Conservation (phyloP, 2,113 vertebrate species). For the Upupa epops region DNA sequence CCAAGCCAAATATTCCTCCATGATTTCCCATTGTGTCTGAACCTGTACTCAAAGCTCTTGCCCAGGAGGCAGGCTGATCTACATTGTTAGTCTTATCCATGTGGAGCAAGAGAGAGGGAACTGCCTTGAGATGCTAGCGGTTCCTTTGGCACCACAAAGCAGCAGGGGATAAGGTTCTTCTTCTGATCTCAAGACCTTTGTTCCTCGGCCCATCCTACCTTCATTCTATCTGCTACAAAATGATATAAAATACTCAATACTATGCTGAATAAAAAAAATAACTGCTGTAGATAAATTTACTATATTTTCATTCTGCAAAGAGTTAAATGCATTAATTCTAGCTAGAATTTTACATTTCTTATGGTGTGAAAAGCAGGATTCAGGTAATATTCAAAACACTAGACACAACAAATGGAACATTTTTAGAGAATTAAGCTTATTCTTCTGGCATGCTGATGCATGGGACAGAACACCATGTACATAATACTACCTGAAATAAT, state of each 20-base stretch:
- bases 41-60: background rate
- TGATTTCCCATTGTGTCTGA: background rate
- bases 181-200: background rate
- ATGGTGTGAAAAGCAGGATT: background rate
- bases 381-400: conserved; percentile 3
- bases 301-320: background rate
- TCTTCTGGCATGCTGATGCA: conserved; percentile 14
- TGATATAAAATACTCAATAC: background rate
- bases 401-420: background rate
- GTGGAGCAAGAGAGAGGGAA: background rate
- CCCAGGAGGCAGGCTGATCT: background rate
- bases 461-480: conserved; percentile 36
- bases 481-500: conserved; percentile 15
- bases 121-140: background rate
- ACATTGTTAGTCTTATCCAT: background rate
- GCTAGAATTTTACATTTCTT: background rate
- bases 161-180: background rate
- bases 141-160: background rate
- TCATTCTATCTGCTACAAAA: background rate
- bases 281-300: background rate
- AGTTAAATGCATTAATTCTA: background rate
- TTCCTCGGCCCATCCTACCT: background rate
- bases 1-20: background rate
- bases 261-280: background rate
- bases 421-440: conserved; percentile 38